Base-by-base conservation (phyloP, 2,888 invertebrate genomes). In the Himalopsyche tibetana region DNA sequence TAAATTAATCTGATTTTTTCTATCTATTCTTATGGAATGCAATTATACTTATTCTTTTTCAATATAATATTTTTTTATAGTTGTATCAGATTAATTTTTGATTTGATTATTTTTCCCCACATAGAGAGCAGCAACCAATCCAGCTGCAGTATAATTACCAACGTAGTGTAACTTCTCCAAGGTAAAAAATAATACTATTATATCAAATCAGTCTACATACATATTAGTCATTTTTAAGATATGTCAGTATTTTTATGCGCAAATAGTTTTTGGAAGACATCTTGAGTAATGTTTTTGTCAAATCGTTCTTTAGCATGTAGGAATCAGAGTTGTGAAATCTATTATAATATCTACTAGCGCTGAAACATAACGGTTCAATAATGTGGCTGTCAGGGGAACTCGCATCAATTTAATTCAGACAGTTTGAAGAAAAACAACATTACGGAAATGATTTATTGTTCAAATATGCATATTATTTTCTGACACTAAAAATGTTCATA, bases 61-160 rank as follows among this genome's bases (percentile, higher is more conserved):
- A 8, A 19, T 28, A 15, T 63, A 8, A 19, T 19, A 63, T 3
- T 38, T 74, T 74, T 74, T 38, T 38, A 36, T 36, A 36, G 36
- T 74, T 74, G n/a, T 9, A 74, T 36, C 36, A 28, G 12, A 69
- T 28, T 69, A 28, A 19, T 69, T 63, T 19, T 36, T 69, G 69
- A 69, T 69, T 69, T 74, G 74, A 74, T 74, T 74, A 74, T 74
- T 74, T 74, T 74, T 74, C 28, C 38, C 38, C 74, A 36, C 36
- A 74, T 74, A 74, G 74, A 36, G 74, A 74, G 12, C 36, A 74
- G 74, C 36, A 74, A 74, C 74, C 38, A 74, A 38, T 74, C 74
- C 74, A 74, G 28, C 12, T 36, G 36, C 38, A 74, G 36, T 36
- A 74, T 74, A 9, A 12, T 38, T 74, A 74, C 74, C 74, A 36